A percentile compares a stretch with the other conserved stretches of the same genome.
These are phyloP conservation scores for Clarias magur DNA, from an alignment of 2,113 vertebrate species.

Conservation along the genomic window DNA sequence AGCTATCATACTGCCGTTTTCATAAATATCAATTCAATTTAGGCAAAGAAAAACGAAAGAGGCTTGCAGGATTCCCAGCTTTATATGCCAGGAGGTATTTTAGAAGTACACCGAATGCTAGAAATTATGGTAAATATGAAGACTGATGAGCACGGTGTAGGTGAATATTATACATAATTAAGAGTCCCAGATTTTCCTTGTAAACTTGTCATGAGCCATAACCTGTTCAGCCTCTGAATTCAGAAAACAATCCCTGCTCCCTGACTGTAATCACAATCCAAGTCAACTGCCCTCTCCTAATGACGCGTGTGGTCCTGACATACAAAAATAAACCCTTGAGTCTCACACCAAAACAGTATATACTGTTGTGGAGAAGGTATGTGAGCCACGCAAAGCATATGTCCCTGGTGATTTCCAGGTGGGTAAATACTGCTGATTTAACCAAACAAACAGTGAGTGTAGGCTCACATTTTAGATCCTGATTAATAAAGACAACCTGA, in stretches of 20 bases:
- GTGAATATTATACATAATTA: constrained; percentile 22
- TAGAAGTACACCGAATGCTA: constrained; percentile 1
- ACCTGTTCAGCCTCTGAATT: constrained; percentile 35
- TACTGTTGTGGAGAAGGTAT: constrained; percentile 46
- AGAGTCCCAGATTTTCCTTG: constrained; percentile 26
- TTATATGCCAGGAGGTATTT: neutral
- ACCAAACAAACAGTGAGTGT: constrained; percentile 68
- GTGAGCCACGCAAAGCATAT: constrained; percentile 36
- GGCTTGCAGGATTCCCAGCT: constrained; percentile 8
- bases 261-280: constrained; percentile 37
- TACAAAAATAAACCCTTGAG: constrained; percentile 61
- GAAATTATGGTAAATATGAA: constrained; percentile 23
- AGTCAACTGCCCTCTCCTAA: constrained; percentile 16
- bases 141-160: constrained; percentile 27
- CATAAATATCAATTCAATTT: neutral
- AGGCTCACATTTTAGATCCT: constrained; percentile 51
- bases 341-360: constrained; percentile 46
- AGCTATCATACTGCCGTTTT: no score
- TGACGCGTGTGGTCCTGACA: constrained; percentile 43
- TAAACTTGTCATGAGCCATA: constrained; percentile 46
- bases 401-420: constrained; percentile 61
- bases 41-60: neutral
- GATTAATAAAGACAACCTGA: constrained; percentile 61
- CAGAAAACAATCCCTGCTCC: constrained; percentile 32
- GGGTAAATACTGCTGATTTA: constrained; percentile 71